phyloP scores from a whole-genome alignment of 2,888 invertebrate species.

The Epicampocera succincta region DNA sequence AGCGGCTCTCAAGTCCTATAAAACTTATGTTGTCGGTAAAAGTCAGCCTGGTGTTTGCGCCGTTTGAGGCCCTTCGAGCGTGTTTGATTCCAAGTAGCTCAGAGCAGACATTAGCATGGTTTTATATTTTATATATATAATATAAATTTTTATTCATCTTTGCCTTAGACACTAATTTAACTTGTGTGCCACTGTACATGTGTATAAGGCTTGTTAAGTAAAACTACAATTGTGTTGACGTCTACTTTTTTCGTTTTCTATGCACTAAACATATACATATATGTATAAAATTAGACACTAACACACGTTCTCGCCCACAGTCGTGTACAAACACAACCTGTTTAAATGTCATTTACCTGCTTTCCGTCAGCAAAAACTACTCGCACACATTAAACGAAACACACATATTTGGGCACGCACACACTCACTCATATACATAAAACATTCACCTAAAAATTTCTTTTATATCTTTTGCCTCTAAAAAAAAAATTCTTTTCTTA shows the following conservation, averaged over 20 bases:
- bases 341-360: slow-evolving; percentile 67
- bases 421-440: neutral
- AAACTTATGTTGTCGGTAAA: no score
- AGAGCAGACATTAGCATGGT: no score
- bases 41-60: no score
- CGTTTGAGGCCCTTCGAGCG: no score
- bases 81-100: no score
- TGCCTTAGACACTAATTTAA: no score
- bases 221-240: slow-evolving; percentile 34
- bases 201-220: slow-evolving; percentile 8
- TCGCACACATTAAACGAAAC: neutral
- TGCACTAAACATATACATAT: slow-evolving; percentile 21
- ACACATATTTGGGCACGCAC: neutral
- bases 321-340: slow-evolving; percentile 55
- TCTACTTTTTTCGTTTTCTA: slow-evolving; percentile 11
- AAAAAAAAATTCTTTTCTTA: neutral
- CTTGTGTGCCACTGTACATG: neutral
- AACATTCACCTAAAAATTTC: slow-evolving; percentile 24
- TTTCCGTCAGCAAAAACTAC: neutral
- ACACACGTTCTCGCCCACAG: neutral
- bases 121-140: no score
- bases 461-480: slow-evolving; percentile 27
- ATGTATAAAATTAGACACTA: slow-evolving; percentile 14
- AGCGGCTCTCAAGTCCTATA: no score
- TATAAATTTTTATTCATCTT: no score